Evolutionary conservation across 2,888 invertebrate species (phyloP), one percentile per base, ranked within the genome.

Genomic region (Miltochrista miniata): DNA sequence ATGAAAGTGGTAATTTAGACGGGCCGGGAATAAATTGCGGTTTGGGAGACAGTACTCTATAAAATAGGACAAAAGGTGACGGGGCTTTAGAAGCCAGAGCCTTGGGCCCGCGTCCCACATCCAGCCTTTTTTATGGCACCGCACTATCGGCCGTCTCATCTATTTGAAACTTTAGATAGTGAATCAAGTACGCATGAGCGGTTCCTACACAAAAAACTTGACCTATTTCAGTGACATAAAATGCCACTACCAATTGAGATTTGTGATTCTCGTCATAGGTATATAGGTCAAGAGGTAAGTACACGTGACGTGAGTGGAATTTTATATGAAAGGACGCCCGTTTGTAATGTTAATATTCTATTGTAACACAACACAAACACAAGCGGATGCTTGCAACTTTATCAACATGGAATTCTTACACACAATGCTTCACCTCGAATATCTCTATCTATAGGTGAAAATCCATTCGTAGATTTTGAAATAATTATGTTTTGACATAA

Each of bases 91-190:
- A 79, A 81, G 80, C 75, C 75, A 70, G 72, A 74, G 68, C 57
- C 40, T 46, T 33, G 39, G 39, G 73, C 67, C 73, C 78, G 79
- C 70, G 87, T 75, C 86, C 89, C 81, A 88, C 78, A 83, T 86
- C 77, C 78, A 76, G 73, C 68, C 72, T 82, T 88, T 88, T 90
- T 90, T 90, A 89, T 85, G 83, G 81, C 79, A 82, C 85, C 83
- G 82, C 83, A 78, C 77, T 89, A 90, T 90, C 88, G 81, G 83
- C 68, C 76, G 81, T 76, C 81, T 80, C 83, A 85, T 87, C 85
- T 82, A 81, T 78, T 80, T 68, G 75, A 83, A 82, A 84, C 83
- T 79, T 85, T 79, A 83, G 85, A 86, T 85, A 83, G 83, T 79
- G 84, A 79, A 85, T 86, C 85, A 85, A 82, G 84, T 83, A 79